These are phyloP conservation scores for Dolichotis patagonum DNA, from an alignment of 2,113 vertebrate genomes.

Conservation along the genomic window DNA sequence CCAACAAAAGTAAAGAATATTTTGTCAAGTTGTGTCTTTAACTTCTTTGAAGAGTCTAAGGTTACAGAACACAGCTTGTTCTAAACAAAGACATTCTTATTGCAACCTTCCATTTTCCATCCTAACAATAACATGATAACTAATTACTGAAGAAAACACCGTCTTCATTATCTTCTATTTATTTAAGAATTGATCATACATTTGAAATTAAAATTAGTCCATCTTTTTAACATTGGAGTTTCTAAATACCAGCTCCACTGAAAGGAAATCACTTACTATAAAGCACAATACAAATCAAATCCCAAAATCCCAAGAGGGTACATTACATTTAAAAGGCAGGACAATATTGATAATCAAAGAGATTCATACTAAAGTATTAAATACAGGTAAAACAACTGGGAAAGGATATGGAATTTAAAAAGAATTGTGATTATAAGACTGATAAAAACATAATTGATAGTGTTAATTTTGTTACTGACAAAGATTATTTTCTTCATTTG, in stretches of 20 bases:
- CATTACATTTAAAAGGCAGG: not conserved
- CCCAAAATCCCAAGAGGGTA: not conserved
- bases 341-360: not conserved
- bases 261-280: slow-evolving; percentile 9
- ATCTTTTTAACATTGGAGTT: not conserved
- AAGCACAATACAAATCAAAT: not conserved
- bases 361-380: not conserved
- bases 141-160: slow-evolving; percentile 27
- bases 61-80: not conserved
- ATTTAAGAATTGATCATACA: not conserved
- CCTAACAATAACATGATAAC: not conserved
- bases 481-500: not conserved
- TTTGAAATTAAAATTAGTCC: slow-evolving; percentile 43
- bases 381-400: not conserved
- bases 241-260: slow-evolving; percentile 44
- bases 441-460: not conserved
- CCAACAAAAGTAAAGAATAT: not conserved
- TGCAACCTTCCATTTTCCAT: not conserved
- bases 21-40: not conserved
- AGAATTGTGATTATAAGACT: not conserved
- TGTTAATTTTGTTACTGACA: not conserved
- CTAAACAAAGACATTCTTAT: slow-evolving; percentile 17
- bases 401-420: not conserved
- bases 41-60: not conserved
- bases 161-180: not conserved